Conservation (phyloP, 2,113 vertebrate species). For the Toxostoma redivivum region DNA sequence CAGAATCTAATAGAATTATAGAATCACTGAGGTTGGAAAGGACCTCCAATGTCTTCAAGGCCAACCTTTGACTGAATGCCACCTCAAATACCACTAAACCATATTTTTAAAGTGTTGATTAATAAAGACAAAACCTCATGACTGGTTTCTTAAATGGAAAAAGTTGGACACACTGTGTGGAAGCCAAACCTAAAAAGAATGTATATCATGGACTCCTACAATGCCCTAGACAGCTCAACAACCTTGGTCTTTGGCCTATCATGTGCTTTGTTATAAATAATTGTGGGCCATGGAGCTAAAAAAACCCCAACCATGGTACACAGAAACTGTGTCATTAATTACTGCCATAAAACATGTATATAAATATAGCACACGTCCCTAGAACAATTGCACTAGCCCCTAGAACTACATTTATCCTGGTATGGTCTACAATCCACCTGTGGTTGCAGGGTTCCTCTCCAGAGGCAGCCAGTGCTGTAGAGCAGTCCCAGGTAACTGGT, state of each 20-base stretch:
- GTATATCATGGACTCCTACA: neutral
- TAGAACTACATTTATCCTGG: neutral
- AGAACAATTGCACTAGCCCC: neutral
- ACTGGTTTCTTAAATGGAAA: neutral
- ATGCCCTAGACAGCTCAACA: neutral
- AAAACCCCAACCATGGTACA: rapidly evolving
- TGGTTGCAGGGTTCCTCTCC: neutral
- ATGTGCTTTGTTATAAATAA: rapidly evolving
- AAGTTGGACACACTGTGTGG: rapidly evolving
- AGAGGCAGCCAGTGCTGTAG: neutral
- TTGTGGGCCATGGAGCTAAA: neutral
- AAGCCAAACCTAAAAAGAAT: neutral
- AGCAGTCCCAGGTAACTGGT: neutral
- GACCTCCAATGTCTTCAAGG: neutral
- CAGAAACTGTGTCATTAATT: neutral
- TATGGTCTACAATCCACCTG: neutral
- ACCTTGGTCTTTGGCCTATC: neutral
- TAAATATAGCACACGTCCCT: neutral
- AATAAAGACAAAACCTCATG: neutral
- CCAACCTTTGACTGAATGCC: neutral
- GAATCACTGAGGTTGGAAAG: neutral
- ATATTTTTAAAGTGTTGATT: neutral
- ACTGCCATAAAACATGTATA: neutral
- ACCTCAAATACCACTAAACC: neutral
- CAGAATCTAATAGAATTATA: neutral